A percentile compares a stretch with the other conserved stretches of the same genome.
These are phyloP conservation scores for Corythoichthys intestinalis DNA, from an alignment of 2,113 vertebrate genomes.

Conservation along the genomic window DNA sequence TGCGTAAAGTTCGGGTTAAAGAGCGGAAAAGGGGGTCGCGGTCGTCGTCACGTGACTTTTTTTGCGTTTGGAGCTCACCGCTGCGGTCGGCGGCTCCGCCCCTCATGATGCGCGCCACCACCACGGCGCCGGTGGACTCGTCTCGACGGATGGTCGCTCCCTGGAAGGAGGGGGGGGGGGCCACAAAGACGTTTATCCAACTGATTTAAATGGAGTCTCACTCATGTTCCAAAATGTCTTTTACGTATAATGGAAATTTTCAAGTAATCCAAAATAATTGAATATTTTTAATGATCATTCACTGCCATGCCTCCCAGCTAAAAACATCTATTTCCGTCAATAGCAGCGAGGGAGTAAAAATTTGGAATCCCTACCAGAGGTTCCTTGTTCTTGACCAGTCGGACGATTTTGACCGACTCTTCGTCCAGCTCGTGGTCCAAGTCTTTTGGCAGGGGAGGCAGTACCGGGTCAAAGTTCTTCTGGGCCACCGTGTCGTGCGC, in stretches of 20 bases:
- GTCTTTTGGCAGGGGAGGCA: conserved; percentile 86
- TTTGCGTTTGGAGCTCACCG: conserved; percentile 63
- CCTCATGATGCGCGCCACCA: conserved; percentile 92
- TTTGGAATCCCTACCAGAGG: conserved; percentile 75
- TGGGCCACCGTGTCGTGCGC: conserved; percentile 93
- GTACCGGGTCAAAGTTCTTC: conserved; percentile 91
- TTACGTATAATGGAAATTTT: no score
- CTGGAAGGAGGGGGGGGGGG: conserved; percentile 56
- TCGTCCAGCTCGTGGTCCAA: conserved; percentile 87
- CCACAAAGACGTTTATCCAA: not conserved
- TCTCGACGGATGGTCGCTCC: conserved; percentile 91
- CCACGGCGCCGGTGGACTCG: conserved; percentile 86
- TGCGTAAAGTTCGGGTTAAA: not conserved
- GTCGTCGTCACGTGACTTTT: not conserved
- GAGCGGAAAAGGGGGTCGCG: not conserved
- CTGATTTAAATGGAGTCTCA: not conserved
- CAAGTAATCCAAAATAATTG: no score
- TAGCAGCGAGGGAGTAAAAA: no score
- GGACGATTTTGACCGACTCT: conserved; percentile 93
- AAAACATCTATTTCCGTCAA: no score
- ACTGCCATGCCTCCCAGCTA: no score
- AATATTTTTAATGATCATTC: no score
- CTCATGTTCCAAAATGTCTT: no score
- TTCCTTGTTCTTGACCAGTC: conserved; percentile 93
- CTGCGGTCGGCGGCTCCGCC: conserved; percentile 92